phyloP scores from a whole-genome alignment of 2,888 invertebrate species.

The Amiota minor region DNA sequence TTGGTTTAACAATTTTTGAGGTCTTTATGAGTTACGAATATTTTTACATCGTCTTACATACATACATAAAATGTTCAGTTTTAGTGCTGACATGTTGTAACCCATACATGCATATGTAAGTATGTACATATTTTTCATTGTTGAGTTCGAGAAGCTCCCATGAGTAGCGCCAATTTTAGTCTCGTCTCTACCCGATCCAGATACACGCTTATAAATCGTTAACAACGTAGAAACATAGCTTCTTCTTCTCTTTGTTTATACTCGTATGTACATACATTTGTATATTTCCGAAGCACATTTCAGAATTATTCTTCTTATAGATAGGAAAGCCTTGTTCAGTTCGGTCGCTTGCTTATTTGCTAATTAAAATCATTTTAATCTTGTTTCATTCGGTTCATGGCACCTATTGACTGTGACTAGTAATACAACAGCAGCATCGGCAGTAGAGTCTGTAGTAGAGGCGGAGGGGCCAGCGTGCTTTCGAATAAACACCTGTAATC shows the following conservation, averaged over 20 bases:
- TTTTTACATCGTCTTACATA: no score
- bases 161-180: no score
- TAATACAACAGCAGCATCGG: no score
- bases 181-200: neutral
- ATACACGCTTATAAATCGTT: neutral
- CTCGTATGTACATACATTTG: neutral
- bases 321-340: neutral
- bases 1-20: no score
- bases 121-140: no score
- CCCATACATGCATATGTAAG: no score
- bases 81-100: no score
- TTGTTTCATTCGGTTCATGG: constrained; percentile 4
- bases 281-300: constrained; percentile 13
- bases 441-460: neutral
- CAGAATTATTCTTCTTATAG: neutral
- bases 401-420: neutral
- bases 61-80: no score
- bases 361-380: constrained; percentile 18
- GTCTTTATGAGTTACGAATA: no score
- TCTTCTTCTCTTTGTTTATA: neutral
- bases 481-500: constrained; percentile 61
- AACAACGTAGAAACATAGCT: neutral
- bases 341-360: neutral
- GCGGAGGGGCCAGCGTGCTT: neutral
- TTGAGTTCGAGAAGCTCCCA: no score